These are phyloP conservation scores for Protula sp. DNA, from an alignment of 2,888 invertebrate species.

Conservation along the genomic window DNA sequence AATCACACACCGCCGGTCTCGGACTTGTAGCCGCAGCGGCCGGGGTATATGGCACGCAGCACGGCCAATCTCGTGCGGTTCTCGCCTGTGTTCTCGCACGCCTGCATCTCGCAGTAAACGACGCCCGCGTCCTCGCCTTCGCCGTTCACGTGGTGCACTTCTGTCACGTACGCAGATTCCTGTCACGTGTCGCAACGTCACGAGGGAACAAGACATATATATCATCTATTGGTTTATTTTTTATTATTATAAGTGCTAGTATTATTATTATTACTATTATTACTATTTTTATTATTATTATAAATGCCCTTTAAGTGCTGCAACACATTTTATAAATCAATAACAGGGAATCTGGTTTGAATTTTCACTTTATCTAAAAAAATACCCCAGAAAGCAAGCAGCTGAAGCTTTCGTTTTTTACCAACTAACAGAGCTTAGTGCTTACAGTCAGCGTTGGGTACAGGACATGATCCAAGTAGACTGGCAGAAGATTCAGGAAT, in stretches of 20 bases:
- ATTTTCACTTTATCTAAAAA: too few relatives aligned
- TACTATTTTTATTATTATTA: too few relatives aligned
- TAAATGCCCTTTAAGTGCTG: too few relatives aligned
- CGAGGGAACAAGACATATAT: too few relatives aligned
- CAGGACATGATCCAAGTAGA: conserved; percentile 84
- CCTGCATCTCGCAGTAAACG: conserved; percentile 95
- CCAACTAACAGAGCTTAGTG: too few relatives aligned
- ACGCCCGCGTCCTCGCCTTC: conserved; percentile 87
- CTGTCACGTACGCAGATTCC: conserved; percentile 80
- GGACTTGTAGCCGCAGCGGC: conserved; percentile 74
- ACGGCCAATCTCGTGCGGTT: conserved; percentile 65
- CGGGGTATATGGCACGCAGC: conserved; percentile 70
- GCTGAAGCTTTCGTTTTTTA: too few relatives aligned
- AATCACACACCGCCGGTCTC: conserved; percentile 83
- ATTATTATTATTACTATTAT: too few relatives aligned
- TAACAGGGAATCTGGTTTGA: too few relatives aligned
- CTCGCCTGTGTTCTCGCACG: conserved; percentile 74
- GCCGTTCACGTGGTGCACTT: conserved; percentile 85
- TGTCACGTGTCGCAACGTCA: too few relatives aligned
- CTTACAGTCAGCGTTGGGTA: conserved; percentile 69
- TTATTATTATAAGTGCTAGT: neutral
- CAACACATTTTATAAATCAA: too few relatives aligned
- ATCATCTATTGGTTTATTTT: too few relatives aligned
- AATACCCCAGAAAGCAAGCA: too few relatives aligned
- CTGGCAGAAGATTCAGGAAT: conserved; percentile 79